phyloP scores from a whole-genome alignment of 2,888 invertebrate genomes.

The Chloroclystis v-ata region DNA sequence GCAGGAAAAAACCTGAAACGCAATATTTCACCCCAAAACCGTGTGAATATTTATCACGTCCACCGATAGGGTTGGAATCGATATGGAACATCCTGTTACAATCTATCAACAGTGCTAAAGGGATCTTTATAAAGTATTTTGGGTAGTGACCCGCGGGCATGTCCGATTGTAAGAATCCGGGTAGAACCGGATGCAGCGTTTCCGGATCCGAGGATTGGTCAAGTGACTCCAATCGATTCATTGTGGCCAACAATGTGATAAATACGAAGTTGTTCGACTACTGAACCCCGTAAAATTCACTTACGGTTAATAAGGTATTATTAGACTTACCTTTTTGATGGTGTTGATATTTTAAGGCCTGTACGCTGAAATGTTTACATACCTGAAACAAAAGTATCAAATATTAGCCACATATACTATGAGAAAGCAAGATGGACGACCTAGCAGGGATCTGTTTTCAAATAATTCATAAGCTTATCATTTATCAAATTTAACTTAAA shows the following conservation, averaged over 20 bases:
- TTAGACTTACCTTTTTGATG: slow-evolving; percentile 9
- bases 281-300: background rate
- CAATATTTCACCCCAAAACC: slow-evolving; percentile 13
- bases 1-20: slow-evolving; percentile 11
- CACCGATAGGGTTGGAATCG: slow-evolving; percentile 48
- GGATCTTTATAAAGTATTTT: slow-evolving; percentile 56
- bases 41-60: slow-evolving; percentile 35
- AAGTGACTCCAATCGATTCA: slow-evolving; percentile 30
- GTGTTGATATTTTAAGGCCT: background rate
- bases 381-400: slow-evolving; percentile 51
- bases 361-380: slow-evolving; percentile 34
- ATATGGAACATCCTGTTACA: slow-evolving; percentile 57
- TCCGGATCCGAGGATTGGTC: slow-evolving; percentile 47
- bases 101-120: slow-evolving; percentile 53
- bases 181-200: slow-evolving; percentile 49
- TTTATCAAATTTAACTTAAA: slow-evolving; percentile 46
- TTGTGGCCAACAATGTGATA: slow-evolving; percentile 20
- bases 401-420: slow-evolving; percentile 1
- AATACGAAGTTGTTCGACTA: slow-evolving; percentile 10
- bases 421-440: background rate
- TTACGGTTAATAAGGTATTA: background rate
- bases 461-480: slow-evolving; percentile 23
- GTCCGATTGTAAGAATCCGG: slow-evolving; percentile 49
- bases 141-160: slow-evolving; percentile 54
- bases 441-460: background rate